These are phyloP conservation scores for Sebastes goodei DNA, from an alignment of 2,797 vertebrate genomes.

Conservation along the genomic window DNA sequence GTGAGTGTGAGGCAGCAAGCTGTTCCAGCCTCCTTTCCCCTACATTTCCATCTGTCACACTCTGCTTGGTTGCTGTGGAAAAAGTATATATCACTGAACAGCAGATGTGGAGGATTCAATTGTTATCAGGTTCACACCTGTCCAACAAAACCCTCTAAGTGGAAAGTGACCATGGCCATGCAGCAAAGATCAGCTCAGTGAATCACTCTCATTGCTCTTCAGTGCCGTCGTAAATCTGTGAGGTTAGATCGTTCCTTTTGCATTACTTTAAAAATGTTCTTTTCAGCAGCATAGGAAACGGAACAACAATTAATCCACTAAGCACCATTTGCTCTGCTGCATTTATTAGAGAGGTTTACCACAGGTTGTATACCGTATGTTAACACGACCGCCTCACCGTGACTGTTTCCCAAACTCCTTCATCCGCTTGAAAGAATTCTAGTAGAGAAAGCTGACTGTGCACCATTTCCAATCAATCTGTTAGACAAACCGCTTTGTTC, in stretches of 20 bases:
- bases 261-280: constrained; percentile 2
- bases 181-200: constrained; percentile 30
- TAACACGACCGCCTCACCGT: neutral
- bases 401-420: neutral
- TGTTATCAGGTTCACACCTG: constrained; percentile 60
- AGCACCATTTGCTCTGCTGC: neutral
- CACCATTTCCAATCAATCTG: constrained; percentile 18
- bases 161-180: constrained; percentile 27
- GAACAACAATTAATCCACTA: constrained; percentile 1
- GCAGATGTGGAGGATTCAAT: constrained; percentile 40
- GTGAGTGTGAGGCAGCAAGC: constrained; percentile 46
- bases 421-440: neutral
- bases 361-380: neutral
- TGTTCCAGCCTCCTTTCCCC: constrained; percentile 51
- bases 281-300: neutral
- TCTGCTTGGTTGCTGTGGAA: constrained; percentile 44
- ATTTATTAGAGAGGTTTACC: constrained; percentile 13
- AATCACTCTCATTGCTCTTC: constrained; percentile 1
- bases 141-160: constrained; percentile 33
- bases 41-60: constrained; percentile 70
- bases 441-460: constrained; percentile 12
- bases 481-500: constrained; percentile 13
- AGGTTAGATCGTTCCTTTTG: neutral
- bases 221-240: neutral
- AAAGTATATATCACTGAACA: constrained; percentile 46